Conservation (phyloP, 1,140 invertebrate species). For the Heliconius congener region DNA sequence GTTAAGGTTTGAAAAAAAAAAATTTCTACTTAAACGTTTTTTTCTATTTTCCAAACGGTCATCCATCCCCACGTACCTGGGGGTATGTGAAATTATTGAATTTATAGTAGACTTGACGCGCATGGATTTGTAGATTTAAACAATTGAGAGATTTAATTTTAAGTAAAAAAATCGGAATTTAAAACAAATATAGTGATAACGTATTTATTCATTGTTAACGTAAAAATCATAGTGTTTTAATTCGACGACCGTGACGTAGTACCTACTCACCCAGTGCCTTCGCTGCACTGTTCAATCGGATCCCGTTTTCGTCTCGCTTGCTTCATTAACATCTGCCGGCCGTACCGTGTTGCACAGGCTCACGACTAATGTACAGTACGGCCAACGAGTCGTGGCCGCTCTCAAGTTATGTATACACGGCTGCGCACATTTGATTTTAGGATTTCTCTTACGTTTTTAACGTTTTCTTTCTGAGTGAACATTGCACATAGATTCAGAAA, state of each 20-base stretch:
- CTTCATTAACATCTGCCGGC: conserved; percentile 68
- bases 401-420: too few species aligned
- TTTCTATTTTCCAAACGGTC: background rate
- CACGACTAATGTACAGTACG: conserved; percentile 37
- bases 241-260: conserved; percentile 38
- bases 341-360: conserved; percentile 49
- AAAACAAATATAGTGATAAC: background rate
- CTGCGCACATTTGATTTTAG: too few species aligned
- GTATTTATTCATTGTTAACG: background rate
- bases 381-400: too few species aligned
- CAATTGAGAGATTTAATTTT: too few species aligned
- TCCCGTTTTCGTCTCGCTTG: conserved; percentile 55
- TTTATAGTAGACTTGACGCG: background rate
- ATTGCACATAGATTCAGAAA: too few species aligned
- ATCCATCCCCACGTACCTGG: background rate
- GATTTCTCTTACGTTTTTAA: too few species aligned
- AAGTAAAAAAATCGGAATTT: too few species aligned
- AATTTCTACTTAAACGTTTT: background rate
- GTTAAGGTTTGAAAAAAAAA: background rate
- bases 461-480: too few species aligned
- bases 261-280: conserved; percentile 49
- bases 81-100: background rate
- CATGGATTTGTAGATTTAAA: too few species aligned
- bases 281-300: conserved; percentile 40
- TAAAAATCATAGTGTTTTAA: conserved; percentile 25